Conservation (phyloP, 2,113 vertebrate species). For the Chinchilla lanigera region DNA sequence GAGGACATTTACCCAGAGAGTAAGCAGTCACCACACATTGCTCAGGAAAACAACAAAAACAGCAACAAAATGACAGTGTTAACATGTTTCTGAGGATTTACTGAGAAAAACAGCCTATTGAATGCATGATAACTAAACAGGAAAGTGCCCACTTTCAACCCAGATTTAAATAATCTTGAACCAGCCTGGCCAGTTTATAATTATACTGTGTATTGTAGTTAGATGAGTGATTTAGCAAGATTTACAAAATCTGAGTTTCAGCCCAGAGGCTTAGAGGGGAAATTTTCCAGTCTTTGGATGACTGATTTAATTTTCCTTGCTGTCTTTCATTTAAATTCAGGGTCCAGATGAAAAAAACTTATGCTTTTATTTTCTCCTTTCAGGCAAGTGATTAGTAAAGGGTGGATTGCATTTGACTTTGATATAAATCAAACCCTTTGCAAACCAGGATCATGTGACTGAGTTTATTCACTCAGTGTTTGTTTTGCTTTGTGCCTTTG, state of each 20-base stretch:
- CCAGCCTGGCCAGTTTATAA: slow-evolving; percentile 24
- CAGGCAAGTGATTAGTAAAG: background rate
- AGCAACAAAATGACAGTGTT: background rate
- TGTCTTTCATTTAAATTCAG: slow-evolving; percentile 33
- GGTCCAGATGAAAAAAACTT: background rate
- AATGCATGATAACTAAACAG: background rate
- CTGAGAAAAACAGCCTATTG: background rate
- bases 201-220: background rate
- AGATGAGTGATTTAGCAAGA: slow-evolving; percentile 38
- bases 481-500: background rate
- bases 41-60: background rate
- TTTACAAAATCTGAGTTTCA: slow-evolving; percentile 17
- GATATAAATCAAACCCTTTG: background rate
- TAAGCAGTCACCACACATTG: background rate
- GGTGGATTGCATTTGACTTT: background rate
- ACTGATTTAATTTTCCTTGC: slow-evolving; percentile 49
- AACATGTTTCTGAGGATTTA: background rate
- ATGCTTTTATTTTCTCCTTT: background rate
- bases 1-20: background rate
- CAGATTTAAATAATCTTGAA: slow-evolving; percentile 51
- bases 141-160: background rate
- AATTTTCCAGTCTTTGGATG: background rate
- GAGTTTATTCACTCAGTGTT: background rate
- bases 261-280: background rate
- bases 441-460: background rate